Conservation (phyloP, 2,113 vertebrate species). For the Bubalus kerabau region DNA sequence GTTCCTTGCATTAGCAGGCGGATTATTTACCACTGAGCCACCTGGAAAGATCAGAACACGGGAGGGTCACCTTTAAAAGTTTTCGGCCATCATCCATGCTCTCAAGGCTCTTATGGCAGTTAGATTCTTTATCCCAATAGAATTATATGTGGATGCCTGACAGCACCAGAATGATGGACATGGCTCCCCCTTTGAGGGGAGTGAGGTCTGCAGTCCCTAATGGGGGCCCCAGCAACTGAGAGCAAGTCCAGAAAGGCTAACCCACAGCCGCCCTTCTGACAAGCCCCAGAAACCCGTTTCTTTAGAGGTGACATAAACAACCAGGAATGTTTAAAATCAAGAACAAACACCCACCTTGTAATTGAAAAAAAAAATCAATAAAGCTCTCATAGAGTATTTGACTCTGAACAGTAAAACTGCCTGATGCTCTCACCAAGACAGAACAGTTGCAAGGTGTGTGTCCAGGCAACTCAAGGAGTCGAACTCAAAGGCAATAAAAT, state of each 20-base stretch:
- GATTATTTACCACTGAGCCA: background rate
- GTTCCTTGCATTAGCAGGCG: background rate
- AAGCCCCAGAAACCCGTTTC: background rate
- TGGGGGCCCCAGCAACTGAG: background rate
- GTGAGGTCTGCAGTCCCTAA: background rate
- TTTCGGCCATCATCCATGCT: background rate
- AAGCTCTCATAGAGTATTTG: background rate
- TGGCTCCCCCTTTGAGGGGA: background rate
- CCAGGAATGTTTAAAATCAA: background rate
- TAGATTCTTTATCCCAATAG: background rate
- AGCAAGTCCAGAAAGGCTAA: background rate
- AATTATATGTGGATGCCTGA: background rate
- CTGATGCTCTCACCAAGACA: background rate
- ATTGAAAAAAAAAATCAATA: background rate
- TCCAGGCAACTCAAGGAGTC: background rate
- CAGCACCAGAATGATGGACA: background rate
- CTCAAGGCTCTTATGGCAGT: background rate
- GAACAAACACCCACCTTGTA: background rate
- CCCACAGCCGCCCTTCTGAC: background rate
- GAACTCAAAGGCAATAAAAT: background rate
- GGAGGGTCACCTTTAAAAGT: background rate
- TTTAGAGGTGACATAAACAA: background rate
- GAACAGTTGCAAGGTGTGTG: background rate
- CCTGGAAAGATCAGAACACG: background rate
- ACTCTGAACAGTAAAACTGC: background rate